phyloP scores from a whole-genome alignment of 2,888 invertebrate species.

The Stictocephala bisonia region DNA sequence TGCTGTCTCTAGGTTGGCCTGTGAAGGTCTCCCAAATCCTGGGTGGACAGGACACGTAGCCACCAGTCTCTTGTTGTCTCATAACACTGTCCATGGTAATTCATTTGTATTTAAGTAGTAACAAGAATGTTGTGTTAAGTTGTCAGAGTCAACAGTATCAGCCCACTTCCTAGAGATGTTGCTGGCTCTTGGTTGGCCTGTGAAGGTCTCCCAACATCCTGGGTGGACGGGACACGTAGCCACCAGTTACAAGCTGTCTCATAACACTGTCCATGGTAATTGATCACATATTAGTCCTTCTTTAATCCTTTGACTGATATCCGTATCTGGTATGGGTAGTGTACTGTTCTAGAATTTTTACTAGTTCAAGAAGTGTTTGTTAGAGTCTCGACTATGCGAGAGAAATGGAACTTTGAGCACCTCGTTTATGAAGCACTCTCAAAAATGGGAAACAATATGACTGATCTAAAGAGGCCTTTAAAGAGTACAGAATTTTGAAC shows the following conservation, averaged over 20 bases:
- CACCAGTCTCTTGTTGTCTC: conserved; percentile 69
- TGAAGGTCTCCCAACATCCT: conserved; percentile 85
- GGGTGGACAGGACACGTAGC: conserved; percentile 94
- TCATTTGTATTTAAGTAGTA: conserved; percentile 22
- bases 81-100: not conserved
- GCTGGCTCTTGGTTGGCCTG: conserved; percentile 87
- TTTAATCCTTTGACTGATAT: no score
- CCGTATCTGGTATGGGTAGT: no score
- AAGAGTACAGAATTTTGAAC: no score
- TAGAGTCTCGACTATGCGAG: no score
- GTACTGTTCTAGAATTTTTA: no score
- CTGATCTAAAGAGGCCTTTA: no score
- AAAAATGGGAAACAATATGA: no score
- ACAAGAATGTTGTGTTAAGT: conserved; percentile 59
- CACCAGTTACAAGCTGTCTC: conserved; percentile 69
- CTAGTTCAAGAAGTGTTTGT: no score
- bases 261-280: not conserved
- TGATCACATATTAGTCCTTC: no score
- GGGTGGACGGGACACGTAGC: conserved; percentile 94
- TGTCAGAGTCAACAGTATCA: conserved; percentile 64
- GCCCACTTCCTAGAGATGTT: conserved; percentile 71
- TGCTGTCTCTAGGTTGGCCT: conserved; percentile 86
- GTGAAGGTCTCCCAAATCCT: conserved; percentile 84
- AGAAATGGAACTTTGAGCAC: no score
- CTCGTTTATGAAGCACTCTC: no score